Evolutionary conservation across 1,140 invertebrate genomes (phyloP), one percentile per base, ranked within the genome.

Genomic region (Macrotrachela quadricornifera): DNA sequence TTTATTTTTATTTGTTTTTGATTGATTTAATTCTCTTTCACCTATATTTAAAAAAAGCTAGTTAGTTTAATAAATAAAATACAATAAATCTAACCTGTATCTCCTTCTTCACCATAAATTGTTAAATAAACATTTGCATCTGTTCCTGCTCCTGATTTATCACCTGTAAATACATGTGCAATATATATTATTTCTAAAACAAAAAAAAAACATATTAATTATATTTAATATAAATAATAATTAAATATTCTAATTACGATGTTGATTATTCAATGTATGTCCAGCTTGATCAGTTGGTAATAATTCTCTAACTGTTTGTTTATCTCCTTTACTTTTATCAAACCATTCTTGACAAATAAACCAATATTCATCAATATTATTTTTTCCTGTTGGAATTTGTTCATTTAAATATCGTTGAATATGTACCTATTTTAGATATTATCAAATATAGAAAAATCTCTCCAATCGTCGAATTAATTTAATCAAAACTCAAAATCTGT

Each of bases 281-380:
- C 21, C 21, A 30, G 2, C 8, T 30, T 71, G 65, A 30, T 30
- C 21, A 4, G 68, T 68, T 10, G 68, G 66, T 10, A 66, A 53
- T 3, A 70, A 57, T 58, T 70, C 68, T 52, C 68, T 55, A 10
- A 67, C 61, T 40, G 67, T 68, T 46, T 59, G 57, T 47, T 60
- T 61, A 56, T 70, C 68, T 45, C 61, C 68, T 57, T 68, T 65
- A 48, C 57, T 54, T 38, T 57, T 57, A 16, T 65, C 64, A 51
- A 70, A 66, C 67, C 67, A 70, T 43, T 59, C 54, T 16, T 63
- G 58, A 14, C 66, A 63, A 49, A 65, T 61, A 59, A 70, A 70
- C 65, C 64, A 69, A 57, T 70, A 71, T 54, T 65, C 66, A 2
- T 30, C 21, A 62, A 63, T 64, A 47, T 69, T 63, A 53, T 70